phyloP scores from a whole-genome alignment of 35 echinoderm and acorn worm genomes.

The Patiria miniata region DNA sequence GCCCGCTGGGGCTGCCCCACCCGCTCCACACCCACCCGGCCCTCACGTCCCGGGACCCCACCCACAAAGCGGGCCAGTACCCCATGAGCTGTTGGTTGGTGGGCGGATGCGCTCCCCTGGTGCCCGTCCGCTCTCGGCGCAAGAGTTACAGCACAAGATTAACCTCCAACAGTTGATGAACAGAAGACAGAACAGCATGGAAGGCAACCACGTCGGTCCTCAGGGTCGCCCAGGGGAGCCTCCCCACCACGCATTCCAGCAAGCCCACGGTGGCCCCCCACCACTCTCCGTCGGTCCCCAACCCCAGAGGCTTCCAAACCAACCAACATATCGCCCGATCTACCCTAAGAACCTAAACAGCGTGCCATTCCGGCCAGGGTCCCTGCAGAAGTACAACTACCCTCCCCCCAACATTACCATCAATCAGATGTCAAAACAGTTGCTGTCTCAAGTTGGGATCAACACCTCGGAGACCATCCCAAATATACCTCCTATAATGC shows the following conservation, averaged over 20 bases:
- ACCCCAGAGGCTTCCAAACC: background rate
- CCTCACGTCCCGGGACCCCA: background rate
- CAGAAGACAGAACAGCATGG: constrained; percentile 2
- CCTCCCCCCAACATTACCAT: background rate
- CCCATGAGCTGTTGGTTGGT: constrained; percentile 11
- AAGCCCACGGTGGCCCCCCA: background rate
- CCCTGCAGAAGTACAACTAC: background rate
- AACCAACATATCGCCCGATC: background rate
- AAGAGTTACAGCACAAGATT: constrained; percentile 39
- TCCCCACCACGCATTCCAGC: background rate
- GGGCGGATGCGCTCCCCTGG: background rate
- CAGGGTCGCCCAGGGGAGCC: background rate
- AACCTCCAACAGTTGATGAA: constrained; percentile 49
- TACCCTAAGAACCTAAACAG: background rate
- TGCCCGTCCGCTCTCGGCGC: background rate
- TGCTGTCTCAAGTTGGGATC: constrained; percentile 10
- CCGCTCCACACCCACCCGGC: background rate
- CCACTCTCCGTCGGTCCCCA: background rate
- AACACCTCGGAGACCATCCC: background rate
- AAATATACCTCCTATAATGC: background rate
- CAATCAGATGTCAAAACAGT: background rate
- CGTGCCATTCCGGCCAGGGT: background rate
- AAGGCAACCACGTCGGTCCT: background rate
- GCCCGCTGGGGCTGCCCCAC: background rate
- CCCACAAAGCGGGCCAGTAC: background rate